These are phyloP conservation scores for Eledona agricola DNA, from an alignment of 2,888 invertebrate species.

Conservation along the genomic window DNA sequence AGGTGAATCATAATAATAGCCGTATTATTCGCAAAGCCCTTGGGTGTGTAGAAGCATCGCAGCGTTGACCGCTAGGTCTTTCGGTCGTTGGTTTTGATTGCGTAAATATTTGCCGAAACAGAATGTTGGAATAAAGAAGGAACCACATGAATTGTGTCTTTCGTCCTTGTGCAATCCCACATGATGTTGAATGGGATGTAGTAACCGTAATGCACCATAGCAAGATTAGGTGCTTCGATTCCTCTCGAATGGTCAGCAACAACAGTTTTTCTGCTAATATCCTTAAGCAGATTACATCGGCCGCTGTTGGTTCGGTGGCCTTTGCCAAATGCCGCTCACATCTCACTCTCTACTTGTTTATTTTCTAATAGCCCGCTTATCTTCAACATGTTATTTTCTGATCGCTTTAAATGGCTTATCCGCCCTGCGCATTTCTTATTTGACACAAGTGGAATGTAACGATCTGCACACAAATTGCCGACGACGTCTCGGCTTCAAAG, in stretches of 20 bases:
- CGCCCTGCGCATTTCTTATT: slow-evolving; percentile 52
- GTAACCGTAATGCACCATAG: slow-evolving; percentile 16
- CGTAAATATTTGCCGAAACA: slow-evolving; percentile 36
- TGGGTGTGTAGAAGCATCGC: slow-evolving; percentile 18
- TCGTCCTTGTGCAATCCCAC: slow-evolving; percentile 24
- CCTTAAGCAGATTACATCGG: slow-evolving; percentile 61
- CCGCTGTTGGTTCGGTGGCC: slow-evolving; percentile 50
- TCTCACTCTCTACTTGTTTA: slow-evolving; percentile 44
- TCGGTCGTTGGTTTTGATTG: slow-evolving; percentile 39
- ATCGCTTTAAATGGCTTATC: slow-evolving; percentile 61
- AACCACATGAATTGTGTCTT: slow-evolving; percentile 34
- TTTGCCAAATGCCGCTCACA: slow-evolving; percentile 43
- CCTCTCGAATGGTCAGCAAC: slow-evolving; percentile 59
- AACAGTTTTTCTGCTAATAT: slow-evolving; percentile 59
- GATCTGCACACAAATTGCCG: slow-evolving; percentile 46
- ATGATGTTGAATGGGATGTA: slow-evolving; percentile 13
- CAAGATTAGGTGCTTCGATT: slow-evolving; percentile 58
- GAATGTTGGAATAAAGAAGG: slow-evolving; percentile 35
- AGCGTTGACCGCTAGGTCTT: slow-evolving; percentile 33
- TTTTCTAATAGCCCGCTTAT: slow-evolving; percentile 50
- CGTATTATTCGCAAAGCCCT: slow-evolving; percentile 30
- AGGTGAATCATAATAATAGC: slow-evolving; percentile 22
- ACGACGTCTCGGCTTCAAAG: slow-evolving; percentile 42
- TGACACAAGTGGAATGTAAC: slow-evolving; percentile 55
- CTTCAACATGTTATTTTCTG: slow-evolving; percentile 46